Evolutionary conservation across 2,888 invertebrate genomes (phyloP), one percentile per base, ranked within the genome.

Genomic region (Petrophora chlorosata): DNA sequence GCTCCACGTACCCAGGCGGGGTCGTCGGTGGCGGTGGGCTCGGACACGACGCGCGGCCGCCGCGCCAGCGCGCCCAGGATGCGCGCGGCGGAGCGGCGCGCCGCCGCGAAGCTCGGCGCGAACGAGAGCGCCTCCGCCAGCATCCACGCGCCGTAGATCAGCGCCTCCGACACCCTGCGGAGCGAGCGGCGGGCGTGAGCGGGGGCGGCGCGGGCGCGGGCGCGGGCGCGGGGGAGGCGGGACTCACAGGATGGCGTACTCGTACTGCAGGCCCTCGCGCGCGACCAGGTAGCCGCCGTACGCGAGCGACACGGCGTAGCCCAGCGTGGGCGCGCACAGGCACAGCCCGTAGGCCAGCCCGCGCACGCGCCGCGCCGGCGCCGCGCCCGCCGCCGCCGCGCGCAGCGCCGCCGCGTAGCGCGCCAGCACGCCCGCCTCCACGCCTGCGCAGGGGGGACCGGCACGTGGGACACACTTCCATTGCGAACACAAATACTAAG

Each of bases 121-220:
- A 94, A 95, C 0, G 95, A 94, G 3, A 95, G 80, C 0, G 95
- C 94, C 70, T 95, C 95, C 0, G 95, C 95, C 63, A 95, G 67
- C 94, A 95, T 95, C 94, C 95, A 95, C 1, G 95, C 94, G 25
- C 95, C 95, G 70, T 95, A 94, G 63, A 95, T 94, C 22, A 95
- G 81, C 0, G 95, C 94, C 67, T 95, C 95, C 0, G 95, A 94
- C 0, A 95, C 94, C 50, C 94, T 94, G 72, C 3, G 0, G 71
- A 2, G 0, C 4, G 26, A 5, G 2, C 12, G 9, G 29, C 9
- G 0, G 2, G 1, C 12, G 3, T 5, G n/a, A n/a, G n/a, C n/a
- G n/a, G n/a, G n/a, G n/a, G n/a, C n/a, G n/a, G n/a, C 3, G 25
- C 3, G 19, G 3, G 15, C 16, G 0, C 9, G 17, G 4, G 44